These are phyloP conservation scores for Homalodisca vitripennis DNA, from an alignment of 1,140 invertebrate species.

Conservation along the genomic window DNA sequence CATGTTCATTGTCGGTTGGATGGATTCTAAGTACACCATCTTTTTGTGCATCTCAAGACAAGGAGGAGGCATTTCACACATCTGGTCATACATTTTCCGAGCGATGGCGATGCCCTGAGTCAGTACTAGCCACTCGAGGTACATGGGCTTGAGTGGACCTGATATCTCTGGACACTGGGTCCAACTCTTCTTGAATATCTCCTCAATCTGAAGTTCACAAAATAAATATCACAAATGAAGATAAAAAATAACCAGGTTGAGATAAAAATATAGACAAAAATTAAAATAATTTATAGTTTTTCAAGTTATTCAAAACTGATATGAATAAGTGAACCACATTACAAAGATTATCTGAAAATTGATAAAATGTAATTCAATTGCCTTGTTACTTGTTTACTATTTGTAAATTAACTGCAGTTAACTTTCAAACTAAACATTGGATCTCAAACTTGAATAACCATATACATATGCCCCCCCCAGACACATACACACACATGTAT, in stretches of 20 bases:
- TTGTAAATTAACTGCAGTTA: too few relatives aligned
- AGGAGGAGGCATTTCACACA: slow-evolving; percentile 48
- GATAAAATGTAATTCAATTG: too few relatives aligned
- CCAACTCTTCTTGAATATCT: slow-evolving; percentile 50
- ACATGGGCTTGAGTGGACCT: slow-evolving; percentile 50
- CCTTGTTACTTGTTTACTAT: too few relatives aligned
- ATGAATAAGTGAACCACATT: too few relatives aligned
- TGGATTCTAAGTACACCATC: slow-evolving; percentile 53
- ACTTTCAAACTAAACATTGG: too few relatives aligned
- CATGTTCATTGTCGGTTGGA: slow-evolving; percentile 48
- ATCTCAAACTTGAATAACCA: too few relatives aligned
- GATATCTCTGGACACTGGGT: slow-evolving; percentile 46
- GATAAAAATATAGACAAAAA: too few relatives aligned
- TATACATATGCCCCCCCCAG: too few relatives aligned
- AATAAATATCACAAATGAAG: background rate
- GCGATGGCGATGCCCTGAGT: slow-evolving; percentile 48
- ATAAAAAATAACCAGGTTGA: background rate
- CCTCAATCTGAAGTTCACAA: slow-evolving; percentile 44
- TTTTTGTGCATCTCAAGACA: slow-evolving; percentile 53
- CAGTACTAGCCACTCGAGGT: slow-evolving; percentile 52
- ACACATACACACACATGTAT: too few relatives aligned
- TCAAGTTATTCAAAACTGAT: too few relatives aligned
- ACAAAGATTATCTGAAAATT: too few relatives aligned
- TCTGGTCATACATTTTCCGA: slow-evolving; percentile 48
- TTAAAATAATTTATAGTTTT: too few relatives aligned